Evolutionary conservation across 2,888 invertebrate species (phyloP).

Genomic region (Hartigia nigra): DNA sequence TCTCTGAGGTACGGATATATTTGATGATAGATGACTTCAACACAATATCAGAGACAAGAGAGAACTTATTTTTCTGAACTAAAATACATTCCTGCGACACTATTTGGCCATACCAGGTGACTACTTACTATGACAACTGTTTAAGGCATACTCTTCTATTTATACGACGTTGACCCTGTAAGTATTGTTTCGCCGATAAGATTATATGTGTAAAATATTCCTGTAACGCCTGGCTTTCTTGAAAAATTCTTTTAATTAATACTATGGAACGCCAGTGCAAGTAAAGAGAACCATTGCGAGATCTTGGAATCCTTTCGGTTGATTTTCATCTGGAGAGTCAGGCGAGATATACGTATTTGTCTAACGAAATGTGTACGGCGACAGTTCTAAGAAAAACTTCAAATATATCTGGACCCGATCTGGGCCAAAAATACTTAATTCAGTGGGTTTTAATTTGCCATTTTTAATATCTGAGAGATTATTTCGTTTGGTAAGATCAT

Average conservation of each 20-base stretch:
- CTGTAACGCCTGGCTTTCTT: constrained; percentile 3
- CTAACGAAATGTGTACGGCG: constrained; percentile 3
- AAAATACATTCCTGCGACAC: constrained; percentile 56
- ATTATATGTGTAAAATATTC: background rate
- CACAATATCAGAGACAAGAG: constrained; percentile 29
- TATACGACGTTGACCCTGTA: constrained; percentile 7
- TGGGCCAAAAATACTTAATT: constrained; percentile 9
- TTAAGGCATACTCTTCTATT: constrained; percentile 17
- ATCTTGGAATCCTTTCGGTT: background rate
- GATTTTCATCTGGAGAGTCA: background rate
- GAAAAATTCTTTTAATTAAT: background rate
- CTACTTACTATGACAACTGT: constrained; percentile 14
- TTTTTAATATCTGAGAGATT: background rate
- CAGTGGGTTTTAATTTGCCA: constrained; percentile 6
- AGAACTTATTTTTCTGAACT: constrained; percentile 49
- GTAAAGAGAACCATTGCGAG: background rate
- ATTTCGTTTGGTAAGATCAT: background rate
- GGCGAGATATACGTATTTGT: background rate
- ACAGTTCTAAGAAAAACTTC: constrained; percentile 6
- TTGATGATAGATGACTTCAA: constrained; percentile 28
- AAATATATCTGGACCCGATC: constrained; percentile 5
- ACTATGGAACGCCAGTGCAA: background rate
- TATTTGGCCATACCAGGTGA: constrained; percentile 21
- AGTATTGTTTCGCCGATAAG: constrained; percentile 1
- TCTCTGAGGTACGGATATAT: constrained; percentile 37